Conservation (phyloP, 2,797 vertebrate species). For the Taenioides sp. region DNA sequence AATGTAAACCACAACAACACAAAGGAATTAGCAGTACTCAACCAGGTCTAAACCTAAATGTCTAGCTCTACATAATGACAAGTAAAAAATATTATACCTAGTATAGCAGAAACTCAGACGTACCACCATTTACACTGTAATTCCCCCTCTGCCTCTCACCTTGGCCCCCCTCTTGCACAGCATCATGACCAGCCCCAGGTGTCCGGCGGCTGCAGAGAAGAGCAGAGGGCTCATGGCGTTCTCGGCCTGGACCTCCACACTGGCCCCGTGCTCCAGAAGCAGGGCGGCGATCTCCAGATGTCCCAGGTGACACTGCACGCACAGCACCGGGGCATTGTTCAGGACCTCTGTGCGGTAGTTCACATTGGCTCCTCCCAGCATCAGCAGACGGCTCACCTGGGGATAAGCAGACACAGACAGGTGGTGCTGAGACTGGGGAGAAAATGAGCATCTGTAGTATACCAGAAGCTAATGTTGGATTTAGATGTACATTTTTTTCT, state of each 20-base stretch:
- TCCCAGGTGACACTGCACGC: slow-evolving; percentile 93
- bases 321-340: slow-evolving; percentile 93
- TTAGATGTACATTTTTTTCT: background rate
- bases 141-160: slow-evolving; percentile 71
- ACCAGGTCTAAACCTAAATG: background rate
- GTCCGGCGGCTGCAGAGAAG: slow-evolving; percentile 90
- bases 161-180: slow-evolving; percentile 87
- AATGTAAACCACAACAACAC: no score
- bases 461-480: background rate
- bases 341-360: slow-evolving; percentile 96
- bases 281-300: slow-evolving; percentile 91
- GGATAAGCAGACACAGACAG: slow-evolving; percentile 15
- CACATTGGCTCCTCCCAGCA: slow-evolving; percentile 92
- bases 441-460: background rate
- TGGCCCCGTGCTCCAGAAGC: slow-evolving; percentile 90
- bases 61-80: background rate
- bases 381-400: slow-evolving; percentile 96
- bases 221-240: slow-evolving; percentile 90
- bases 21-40: background rate
- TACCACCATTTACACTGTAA: background rate
- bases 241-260: slow-evolving; percentile 87
- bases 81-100: background rate
- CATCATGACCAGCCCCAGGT: slow-evolving; percentile 85
- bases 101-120: background rate
- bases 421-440: slow-evolving; percentile 12